Base-by-base conservation (phyloP, 1,140 invertebrate genomes). In the Laupala kohalensis region DNA sequence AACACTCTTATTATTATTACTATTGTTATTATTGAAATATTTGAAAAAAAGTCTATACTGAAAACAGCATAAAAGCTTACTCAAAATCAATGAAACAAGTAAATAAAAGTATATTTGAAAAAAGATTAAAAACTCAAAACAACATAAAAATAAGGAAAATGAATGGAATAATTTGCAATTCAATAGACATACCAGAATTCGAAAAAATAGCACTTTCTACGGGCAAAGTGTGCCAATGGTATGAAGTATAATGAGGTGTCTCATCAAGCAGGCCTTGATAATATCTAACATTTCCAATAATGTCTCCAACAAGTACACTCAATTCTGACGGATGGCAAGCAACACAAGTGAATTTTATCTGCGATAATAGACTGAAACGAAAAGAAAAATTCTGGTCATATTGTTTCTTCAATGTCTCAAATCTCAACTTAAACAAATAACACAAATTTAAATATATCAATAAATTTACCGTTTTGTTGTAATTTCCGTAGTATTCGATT, bases 201-300 rank as follows among this genome's bases (percentile, higher is more conserved):
- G 90, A 88, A 77, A 93, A 93, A 5, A 80, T 80, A 23, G 94
- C 77, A 77, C 88, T 87, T 64, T 83, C 82, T 1, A 94, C 88
- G 71, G 89, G 85, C 71, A 92, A 82, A 19, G 87, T 86, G 80
- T 95, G 93, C 93, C 93, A 95, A 78, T 94, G 92, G 76, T 87
- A 87, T 24, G 86, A 80, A 13, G 85, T 80, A 76, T 84, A 83
- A 81, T 77, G 25, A 83, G 79, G 4, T 74, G 72, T 23, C 76
- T 74, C 13, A 37, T 67, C 76, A 74, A 80, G 83, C 73, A 87
- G 79, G 72, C 85, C 81, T 74, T 83, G 85, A 87, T 89, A 92
- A 28, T 93, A 74, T 25, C 88, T 71, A 28, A 93, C 85, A 72
- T 86, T 79, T 3, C 92, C 92, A 73, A 79, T 82, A 37, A 80